Percentiles rank a stretch among this genome's conserved stretches.
phyloP scores from a whole-genome alignment of 2,113 vertebrate genomes.

The Cichladusa arquata region DNA sequence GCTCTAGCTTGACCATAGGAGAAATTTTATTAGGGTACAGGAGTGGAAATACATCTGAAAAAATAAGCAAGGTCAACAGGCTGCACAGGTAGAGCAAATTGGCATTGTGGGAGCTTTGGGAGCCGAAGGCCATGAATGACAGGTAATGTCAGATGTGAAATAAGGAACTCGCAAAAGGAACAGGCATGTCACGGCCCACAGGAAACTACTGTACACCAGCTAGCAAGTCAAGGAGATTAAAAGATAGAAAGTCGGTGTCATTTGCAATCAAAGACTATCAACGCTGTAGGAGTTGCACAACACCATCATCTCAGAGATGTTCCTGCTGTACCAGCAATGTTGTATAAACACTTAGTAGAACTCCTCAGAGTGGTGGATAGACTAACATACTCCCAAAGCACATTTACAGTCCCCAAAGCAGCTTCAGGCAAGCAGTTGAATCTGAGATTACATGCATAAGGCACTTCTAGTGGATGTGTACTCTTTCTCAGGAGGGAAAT shows the following conservation, averaged over 20 bases:
- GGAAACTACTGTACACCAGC: not conserved
- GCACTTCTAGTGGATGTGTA: not conserved
- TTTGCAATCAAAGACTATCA: not conserved
- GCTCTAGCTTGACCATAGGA: not conserved
- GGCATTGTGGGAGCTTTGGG: not conserved
- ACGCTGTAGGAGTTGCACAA: accelerated
- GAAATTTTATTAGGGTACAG: not conserved
- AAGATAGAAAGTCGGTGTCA: not conserved
- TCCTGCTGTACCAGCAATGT: not conserved
- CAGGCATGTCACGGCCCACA: not conserved
- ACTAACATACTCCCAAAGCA: not conserved
- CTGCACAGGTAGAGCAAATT: not conserved
- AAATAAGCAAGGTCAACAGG: not conserved
- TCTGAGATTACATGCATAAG: not conserved
- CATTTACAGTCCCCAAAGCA: not conserved
- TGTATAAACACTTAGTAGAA: not conserved
- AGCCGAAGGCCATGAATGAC: not conserved
- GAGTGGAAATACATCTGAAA: not conserved
- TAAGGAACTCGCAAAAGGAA: not conserved
- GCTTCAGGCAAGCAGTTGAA: not conserved
- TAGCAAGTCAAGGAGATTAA: not conserved
- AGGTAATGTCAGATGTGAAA: not conserved
- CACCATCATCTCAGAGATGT: not conserved
- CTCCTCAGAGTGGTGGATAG: not conserved
- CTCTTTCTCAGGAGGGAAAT: not conserved